These are phyloP conservation scores for Adineta ricciae DNA, from an alignment of 2,888 invertebrate genomes.

Conservation along the genomic window DNA sequence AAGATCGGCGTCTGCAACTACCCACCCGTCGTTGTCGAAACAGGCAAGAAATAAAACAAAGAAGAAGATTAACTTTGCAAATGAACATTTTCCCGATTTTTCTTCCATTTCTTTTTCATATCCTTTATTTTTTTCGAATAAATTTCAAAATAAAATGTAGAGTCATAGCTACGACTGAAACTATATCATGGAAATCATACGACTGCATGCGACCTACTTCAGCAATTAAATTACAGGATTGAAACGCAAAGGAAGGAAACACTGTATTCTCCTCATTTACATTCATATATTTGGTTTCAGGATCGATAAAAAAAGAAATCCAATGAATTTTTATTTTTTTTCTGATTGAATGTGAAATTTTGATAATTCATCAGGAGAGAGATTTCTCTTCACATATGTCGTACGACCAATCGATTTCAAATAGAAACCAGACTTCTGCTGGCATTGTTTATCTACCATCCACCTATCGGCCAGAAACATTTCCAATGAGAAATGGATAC, in stretches of 20 bases:
- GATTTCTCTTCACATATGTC: too few species aligned
- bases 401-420: too few species aligned
- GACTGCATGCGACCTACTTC: too few species aligned
- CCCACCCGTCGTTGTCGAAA: slow-evolving; percentile 23
- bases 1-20: slow-evolving; percentile 21
- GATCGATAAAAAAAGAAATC: background rate
- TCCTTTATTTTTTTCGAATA: background rate
- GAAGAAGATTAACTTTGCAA: background rate
- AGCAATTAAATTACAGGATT: too few species aligned
- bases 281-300: background rate
- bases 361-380: too few species aligned
- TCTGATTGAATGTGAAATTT: background rate
- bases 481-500: too few species aligned
- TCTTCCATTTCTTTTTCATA: too few species aligned
- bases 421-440: too few species aligned
- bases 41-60: slow-evolving; percentile 8
- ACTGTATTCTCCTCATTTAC: background rate
- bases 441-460: too few species aligned
- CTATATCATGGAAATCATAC: background rate
- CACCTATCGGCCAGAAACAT: too few species aligned
- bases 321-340: background rate
- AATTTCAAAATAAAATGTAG: background rate
- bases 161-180: background rate
- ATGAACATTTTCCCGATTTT: background rate
- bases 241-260: too few species aligned